These are phyloP conservation scores for Suncus etruscus DNA, from an alignment of 2,113 vertebrate species.

Conservation along the genomic window DNA sequence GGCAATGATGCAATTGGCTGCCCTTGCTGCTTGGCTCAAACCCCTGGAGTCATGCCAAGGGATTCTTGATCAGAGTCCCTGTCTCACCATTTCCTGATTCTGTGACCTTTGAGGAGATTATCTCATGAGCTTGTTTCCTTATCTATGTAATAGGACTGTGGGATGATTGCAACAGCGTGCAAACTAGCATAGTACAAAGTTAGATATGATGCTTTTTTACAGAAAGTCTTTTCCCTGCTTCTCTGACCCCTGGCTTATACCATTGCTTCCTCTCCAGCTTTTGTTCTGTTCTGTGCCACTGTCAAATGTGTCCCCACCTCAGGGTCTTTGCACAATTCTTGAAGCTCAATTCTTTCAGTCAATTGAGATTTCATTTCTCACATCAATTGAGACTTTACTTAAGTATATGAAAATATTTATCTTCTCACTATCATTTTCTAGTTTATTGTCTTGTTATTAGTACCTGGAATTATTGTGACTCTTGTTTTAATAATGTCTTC, in stretches of 20 bases:
- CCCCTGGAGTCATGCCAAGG: not conserved
- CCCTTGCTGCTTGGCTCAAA: too few species aligned
- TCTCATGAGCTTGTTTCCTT: not conserved
- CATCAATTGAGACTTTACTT: not conserved
- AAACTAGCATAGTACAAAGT: not conserved
- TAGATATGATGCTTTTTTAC: not conserved
- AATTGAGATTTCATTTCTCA: not conserved
- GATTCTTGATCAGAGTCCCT: slow-evolving; percentile 15
- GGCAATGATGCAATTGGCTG: not conserved
- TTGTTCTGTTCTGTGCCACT: slow-evolving; percentile 15
- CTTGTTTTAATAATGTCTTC: not conserved
- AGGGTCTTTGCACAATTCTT: slow-evolving; percentile 10
- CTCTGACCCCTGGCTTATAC: not conserved
- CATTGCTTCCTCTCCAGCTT: slow-evolving; percentile 9
- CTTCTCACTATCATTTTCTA: not conserved
- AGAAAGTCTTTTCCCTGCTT: not conserved
- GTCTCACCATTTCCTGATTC: not conserved
- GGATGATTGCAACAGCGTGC: not conserved
- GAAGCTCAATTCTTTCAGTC: not conserved
- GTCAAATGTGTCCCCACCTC: not conserved
- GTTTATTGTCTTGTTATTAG: not conserved
- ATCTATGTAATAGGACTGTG: not conserved
- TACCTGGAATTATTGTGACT: not conserved
- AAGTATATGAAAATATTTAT: not conserved
- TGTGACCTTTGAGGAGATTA: slow-evolving; percentile 4